phyloP scores from a whole-genome alignment of 2,113 vertebrate genomes.

The Bubo bubo region DNA sequence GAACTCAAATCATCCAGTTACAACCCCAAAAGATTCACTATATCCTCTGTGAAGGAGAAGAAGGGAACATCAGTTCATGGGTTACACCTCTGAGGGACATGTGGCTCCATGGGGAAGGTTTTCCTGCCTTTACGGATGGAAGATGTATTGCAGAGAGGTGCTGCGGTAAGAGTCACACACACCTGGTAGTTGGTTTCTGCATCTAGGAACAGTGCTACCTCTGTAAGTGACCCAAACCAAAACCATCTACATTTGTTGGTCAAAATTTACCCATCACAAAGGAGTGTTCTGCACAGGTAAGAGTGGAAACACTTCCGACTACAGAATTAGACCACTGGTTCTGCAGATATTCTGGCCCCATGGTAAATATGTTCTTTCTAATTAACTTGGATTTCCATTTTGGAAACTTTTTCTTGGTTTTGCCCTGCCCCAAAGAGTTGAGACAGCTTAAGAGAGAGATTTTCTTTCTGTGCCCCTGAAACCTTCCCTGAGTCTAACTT shows the following conservation, averaged over 20 bases:
- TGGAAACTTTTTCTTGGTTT: background rate
- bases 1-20: background rate
- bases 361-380: background rate
- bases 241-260: background rate
- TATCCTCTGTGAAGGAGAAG: background rate
- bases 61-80: background rate
- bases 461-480: background rate
- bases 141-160: background rate
- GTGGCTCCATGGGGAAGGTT: background rate
- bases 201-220: background rate
- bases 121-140: background rate
- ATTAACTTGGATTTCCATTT: background rate
- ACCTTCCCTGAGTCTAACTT: background rate
- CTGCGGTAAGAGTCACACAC: background rate
- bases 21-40: background rate
- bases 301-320: background rate
- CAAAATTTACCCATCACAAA: background rate
- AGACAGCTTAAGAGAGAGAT: background rate
- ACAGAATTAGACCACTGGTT: background rate
- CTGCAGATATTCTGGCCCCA: background rate
- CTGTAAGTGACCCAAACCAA: background rate
- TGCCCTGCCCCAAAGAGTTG: background rate
- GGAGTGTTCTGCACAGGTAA: background rate
- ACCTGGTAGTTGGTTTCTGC: background rate
- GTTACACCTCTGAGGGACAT: fast-evolving